Base-by-base conservation (phyloP, 2,888 invertebrate species). In the Chromoteleia sp. region DNA sequence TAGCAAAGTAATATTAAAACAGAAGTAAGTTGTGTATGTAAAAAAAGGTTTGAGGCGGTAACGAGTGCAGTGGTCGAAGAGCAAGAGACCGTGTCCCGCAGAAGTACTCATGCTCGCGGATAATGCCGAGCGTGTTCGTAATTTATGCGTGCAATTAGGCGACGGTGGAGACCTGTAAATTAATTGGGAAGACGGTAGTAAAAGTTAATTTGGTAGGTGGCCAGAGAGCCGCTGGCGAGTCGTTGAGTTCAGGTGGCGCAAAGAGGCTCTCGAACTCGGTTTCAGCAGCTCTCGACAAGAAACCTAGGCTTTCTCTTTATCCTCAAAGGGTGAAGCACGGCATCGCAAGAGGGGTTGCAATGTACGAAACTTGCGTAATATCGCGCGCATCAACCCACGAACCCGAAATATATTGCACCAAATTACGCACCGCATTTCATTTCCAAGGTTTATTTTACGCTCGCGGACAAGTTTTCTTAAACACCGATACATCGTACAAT, bases 141-240 rank as follows among this genome's bases (percentile, higher is more conserved):
- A 90, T 89, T 90, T 89, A 90, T 88, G 86, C 87, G 83, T 84
- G 88, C 87, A 89, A 90, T 90, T 90, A 90, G 86, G 86, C 84
- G 85, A 85, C 84, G 76, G 85, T 82, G 85, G 81, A 85, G 86
- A 85, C 84, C 84, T 88, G 88, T 87, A 89, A 90, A 90, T 90
- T 90, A 90, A 90, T 90, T 89, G 88, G 87, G 87, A 89, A 88
- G 88, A 87, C 85, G 89, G 87, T 87, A 88, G 89, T 89, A 89
- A 90, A 90, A 90, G 89, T 90, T 90, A 90, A 90, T 90, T 90
- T 90, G 86, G 87, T 89, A 86, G 88, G 86, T 86, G 79, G 86
- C 85, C 84, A 85, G 84, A 80, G 71, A 54, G 70, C 56, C 61
- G 83, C 73, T 56, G 85, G 82, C 84, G 56, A 77, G 88, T 87